These are phyloP conservation scores for Oreochromis aureus DNA, from an alignment of 2,113 vertebrate genomes.

Conservation along the genomic window DNA sequence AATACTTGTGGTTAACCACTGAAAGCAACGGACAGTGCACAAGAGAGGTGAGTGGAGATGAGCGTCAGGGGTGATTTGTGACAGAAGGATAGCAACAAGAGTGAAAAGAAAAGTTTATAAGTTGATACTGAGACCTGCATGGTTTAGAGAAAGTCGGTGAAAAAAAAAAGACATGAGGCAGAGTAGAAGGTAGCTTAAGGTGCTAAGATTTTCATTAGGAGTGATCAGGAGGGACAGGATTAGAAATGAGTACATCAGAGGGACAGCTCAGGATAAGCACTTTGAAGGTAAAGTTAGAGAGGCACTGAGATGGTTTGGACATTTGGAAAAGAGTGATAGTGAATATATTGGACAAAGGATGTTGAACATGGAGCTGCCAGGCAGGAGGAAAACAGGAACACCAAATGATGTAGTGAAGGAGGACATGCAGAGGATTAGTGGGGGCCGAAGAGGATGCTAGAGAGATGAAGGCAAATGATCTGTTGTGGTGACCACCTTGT, in stretches of 20 bases:
- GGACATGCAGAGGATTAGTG: background rate
- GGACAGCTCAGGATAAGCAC: background rate
- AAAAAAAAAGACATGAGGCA: background rate
- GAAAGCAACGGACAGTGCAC: background rate
- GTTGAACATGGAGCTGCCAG: background rate
- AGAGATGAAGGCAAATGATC: background rate
- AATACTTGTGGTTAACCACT: background rate
- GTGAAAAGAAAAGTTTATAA: background rate
- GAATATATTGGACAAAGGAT: background rate
- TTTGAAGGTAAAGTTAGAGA: background rate
- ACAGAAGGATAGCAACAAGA: background rate
- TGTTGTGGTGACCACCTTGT: background rate
- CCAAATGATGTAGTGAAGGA: background rate
- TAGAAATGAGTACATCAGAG: background rate
- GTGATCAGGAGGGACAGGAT: background rate
- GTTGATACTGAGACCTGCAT: background rate
- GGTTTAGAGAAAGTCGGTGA: background rate
- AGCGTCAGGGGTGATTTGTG: background rate
- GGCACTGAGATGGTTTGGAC: background rate
- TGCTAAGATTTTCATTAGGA: background rate
- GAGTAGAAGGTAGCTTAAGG: background rate
- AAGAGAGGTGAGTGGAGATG: background rate
- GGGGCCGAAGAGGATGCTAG: background rate
- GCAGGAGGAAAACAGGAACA: background rate
- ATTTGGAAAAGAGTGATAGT: background rate